Conservation (phyloP, 1,140 invertebrate genomes). For the Macrobrachium nipponense region DNA sequence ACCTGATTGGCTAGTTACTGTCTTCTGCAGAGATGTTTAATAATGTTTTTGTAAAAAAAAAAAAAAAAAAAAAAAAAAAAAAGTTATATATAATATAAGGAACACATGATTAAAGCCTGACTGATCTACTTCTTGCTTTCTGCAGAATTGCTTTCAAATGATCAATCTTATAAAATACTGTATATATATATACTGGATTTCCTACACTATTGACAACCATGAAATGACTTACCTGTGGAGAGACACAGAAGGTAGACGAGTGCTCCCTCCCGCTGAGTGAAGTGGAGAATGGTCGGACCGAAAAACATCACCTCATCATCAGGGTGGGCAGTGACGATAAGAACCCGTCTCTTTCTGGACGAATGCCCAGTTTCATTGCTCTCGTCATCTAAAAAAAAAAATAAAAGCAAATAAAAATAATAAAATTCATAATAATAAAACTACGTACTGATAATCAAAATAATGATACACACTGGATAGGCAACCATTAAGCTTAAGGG, state of each 20-base stretch:
- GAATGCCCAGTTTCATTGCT: background rate
- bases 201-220: background rate
- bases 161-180: no score
- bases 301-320: slow-evolving; percentile 99
- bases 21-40: no score
- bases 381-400: background rate
- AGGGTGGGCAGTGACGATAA: slow-evolving; percentile 92
- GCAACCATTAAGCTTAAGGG: background rate
- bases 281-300: slow-evolving; percentile 85
- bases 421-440: no score
- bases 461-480: background rate
- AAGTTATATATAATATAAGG: no score
- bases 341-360: slow-evolving; percentile 70
- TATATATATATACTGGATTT: no score
- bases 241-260: slow-evolving; percentile 84
- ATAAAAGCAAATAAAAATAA: background rate
- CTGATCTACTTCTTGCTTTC: no score
- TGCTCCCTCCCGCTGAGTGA: slow-evolving; percentile 74
- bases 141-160: no score
- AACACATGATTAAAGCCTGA: no score
- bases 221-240: slow-evolving; percentile 78
- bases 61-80: no score
- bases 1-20: no score
- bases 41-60: no score
- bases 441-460: no score